Evolutionary conservation across 1,140 invertebrate species (phyloP).

Genomic region (Drosophila albomicans): DNA sequence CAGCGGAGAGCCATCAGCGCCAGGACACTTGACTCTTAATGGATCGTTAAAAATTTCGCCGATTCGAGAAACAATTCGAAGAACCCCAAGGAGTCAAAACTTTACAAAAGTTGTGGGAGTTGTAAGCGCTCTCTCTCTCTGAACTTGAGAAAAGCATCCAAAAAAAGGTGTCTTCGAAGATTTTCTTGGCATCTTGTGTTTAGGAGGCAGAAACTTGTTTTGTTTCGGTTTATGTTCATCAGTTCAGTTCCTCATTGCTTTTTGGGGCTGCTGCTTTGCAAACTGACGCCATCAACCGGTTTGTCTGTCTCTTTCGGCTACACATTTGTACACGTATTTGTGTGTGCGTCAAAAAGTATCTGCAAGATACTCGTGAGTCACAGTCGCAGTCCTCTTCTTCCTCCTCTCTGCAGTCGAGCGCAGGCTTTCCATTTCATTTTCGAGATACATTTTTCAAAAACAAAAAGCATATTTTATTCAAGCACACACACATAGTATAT

Average conservation of each 20-base stretch:
- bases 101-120: background rate
- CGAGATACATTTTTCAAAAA: conserved; percentile 45
- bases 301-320: conserved; percentile 62
- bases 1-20: conserved; percentile 36
- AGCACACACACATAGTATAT: background rate
- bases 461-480: conserved; percentile 31
- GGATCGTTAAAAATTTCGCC: conserved; percentile 46
- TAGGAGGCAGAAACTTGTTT: conserved; percentile 49
- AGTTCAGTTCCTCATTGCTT: conserved; percentile 40
- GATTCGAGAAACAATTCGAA: conserved; percentile 8
- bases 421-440: conserved; percentile 55
- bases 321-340: conserved; percentile 56
- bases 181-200: conserved; percentile 16
- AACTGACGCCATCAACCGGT: conserved; percentile 81
- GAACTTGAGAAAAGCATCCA: conserved; percentile 52
- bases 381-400: conserved; percentile 35
- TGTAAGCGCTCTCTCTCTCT: background rate
- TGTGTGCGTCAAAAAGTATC: conserved; percentile 51
- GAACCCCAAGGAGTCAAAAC: background rate
- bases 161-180: conserved; percentile 34
- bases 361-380: conserved; percentile 62
- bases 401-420: conserved; percentile 14
- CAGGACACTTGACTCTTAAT: conserved; percentile 71
- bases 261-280: conserved; percentile 56
- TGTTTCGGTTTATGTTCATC: conserved; percentile 17